phyloP scores from a whole-genome alignment of 1,140 invertebrate genomes.

The Lerema accius region DNA sequence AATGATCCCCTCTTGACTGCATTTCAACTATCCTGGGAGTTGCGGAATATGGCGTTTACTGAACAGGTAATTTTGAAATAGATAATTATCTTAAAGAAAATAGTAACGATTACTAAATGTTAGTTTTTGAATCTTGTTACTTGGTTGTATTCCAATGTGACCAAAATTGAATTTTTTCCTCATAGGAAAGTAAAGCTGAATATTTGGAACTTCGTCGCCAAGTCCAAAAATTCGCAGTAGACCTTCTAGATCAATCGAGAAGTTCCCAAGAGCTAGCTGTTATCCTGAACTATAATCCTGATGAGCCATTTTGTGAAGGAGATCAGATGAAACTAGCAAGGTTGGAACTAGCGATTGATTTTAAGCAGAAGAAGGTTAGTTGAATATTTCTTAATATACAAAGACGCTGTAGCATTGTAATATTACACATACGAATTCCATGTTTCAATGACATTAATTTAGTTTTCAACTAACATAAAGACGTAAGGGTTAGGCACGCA shows the following conservation, averaged over 20 bases:
- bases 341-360: slow-evolving; percentile 94
- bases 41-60: slow-evolving; percentile 89
- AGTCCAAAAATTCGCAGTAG: slow-evolving; percentile 96
- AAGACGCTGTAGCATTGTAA: too few species aligned
- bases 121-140: too few species aligned
- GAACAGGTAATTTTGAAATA: slow-evolving; percentile 88
- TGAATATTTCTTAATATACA: slow-evolving; percentile 17
- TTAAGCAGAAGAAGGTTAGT: slow-evolving; percentile 95
- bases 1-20: slow-evolving; percentile 90
- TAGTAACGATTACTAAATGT: too few species aligned
- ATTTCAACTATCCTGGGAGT: slow-evolving; percentile 88
- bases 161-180: slow-evolving; percentile 12
- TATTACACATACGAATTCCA: too few species aligned
- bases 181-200: slow-evolving; percentile 89
- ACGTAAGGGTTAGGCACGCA: too few species aligned
- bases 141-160: too few species aligned
- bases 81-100: too few species aligned
- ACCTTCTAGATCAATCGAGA: slow-evolving; percentile 93
- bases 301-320: slow-evolving; percentile 86
- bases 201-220: slow-evolving; percentile 91
- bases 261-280: slow-evolving; percentile 95
- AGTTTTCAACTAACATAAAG: too few species aligned
- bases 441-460: too few species aligned
- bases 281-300: slow-evolving; percentile 94
- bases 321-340: slow-evolving; percentile 91